A percentile compares a stretch with the other conserved stretches of the same genome.
phyloP scores from a whole-genome alignment of 2,113 vertebrate species.

The Melozone crissalis region DNA sequence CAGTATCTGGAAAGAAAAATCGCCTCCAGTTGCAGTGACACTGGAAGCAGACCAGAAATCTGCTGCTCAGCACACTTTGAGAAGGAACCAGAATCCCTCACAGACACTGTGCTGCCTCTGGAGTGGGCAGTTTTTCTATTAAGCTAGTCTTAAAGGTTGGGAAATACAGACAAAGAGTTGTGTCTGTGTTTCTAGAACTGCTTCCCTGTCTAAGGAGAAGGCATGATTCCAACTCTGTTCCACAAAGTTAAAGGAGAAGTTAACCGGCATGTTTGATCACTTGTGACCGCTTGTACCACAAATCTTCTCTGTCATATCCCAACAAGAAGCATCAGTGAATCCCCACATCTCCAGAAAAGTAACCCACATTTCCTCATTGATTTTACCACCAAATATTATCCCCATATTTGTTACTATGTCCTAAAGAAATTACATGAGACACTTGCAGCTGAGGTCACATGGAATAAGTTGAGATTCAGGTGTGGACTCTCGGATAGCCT shows the following conservation, averaged over 20 bases:
- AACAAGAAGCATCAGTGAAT: neutral
- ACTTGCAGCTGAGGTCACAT: neutral
- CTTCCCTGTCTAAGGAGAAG: neutral
- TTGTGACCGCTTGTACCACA: neutral
- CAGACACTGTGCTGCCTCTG: accelerated
- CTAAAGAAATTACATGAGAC: neutral
- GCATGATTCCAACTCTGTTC: neutral
- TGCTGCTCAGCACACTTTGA: accelerated
- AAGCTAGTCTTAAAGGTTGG: neutral
- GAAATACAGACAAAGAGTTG: neutral
- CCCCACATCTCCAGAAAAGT: neutral
- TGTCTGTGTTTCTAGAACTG: neutral
- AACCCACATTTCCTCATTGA: neutral
- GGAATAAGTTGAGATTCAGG: neutral
- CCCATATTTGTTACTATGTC: neutral
- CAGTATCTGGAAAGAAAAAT: neutral
- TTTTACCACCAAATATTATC: neutral
- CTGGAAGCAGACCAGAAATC: neutral
- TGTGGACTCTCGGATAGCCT: neutral
- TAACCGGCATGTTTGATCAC: neutral
- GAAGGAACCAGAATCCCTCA: neutral
- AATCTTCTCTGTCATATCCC: neutral
- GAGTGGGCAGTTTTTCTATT: neutral
- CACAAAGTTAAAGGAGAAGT: neutral
- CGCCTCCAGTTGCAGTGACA: neutral